Evolutionary conservation across 2,888 invertebrate species (phyloP), one percentile per base, ranked within the genome.

Genomic region (Apocheima hispidaria): DNA sequence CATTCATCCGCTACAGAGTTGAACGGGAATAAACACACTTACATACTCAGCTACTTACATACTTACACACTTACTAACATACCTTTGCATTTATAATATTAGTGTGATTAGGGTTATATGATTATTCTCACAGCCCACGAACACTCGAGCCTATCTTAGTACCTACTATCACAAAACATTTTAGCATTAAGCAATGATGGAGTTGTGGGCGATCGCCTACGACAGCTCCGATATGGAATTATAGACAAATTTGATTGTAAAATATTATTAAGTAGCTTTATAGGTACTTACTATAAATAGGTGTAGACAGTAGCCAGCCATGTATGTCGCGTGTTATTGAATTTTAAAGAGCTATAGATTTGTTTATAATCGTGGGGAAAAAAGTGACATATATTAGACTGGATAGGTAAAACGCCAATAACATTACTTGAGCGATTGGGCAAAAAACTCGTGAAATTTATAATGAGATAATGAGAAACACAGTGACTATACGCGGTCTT

Each of bases 141-240:
- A 20, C 3, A 1, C 4, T 20, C 12, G 21, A 12, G 9, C 9
- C 40, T 40, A 40, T 21, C 40, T 12, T 40, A 20, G 21, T 20
- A n/a, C n/a, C n/a, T n/a, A 40, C 20, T 40, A 40, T 40, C 38
- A 20, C 9, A 0, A 21, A 20, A 9, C 20, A n/a, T 41, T 41
- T 41, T 21, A 21, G 6, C 23, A 40, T 30, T 16, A 26, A 20
- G 33, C 41, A 43, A 30, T 36, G 51, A 40, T 41, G 55, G 36
- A 50, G 38, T 1, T 9, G 66, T 68, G 66, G 68, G 66, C 62
- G 68, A 35, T 64, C 66, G 66, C 64, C 66, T 56, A 66, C 66
- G 46, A 41, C 26, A 38, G 36, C 44, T 44, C 62, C 16, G 43
- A 48, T 60, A 58, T 58, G 60, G 60, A 56, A 66, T 63, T 57